Evolutionary conservation across 2,113 vertebrate species (phyloP), one percentile per base, ranked within the genome.

Genomic region (Microcebus ravelobensis): DNA sequence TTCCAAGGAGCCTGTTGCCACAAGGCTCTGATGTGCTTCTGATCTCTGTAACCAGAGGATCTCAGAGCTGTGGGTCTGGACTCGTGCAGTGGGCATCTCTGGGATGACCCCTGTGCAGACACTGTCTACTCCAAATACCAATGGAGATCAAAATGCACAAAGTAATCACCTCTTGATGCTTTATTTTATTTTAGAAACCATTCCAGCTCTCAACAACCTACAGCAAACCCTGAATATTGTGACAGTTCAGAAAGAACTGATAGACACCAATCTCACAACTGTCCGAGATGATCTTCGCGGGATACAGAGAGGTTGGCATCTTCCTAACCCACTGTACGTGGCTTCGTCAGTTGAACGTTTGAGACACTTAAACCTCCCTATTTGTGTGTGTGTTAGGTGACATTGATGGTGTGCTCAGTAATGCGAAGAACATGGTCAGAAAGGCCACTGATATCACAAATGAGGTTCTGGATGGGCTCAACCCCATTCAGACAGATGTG

Each of bases 401-500:
- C 87, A 98, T 99, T 0, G 80, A 90, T 12, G 65, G 68, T n/a
- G 97, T 98, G 96, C 99, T 99, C 68, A 98, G 80, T 2, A 97
- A 87, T 12, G 99, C 99, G 65, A 99, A 99, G 95, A 98, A 18
- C 90, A 97, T 98, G 89, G 98, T 99, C 39, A 98, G 97, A 87
- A 97, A 93, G 29, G 99, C 99, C 48, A 97, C 98, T 0, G 96
- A 97, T 87, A 98, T 98, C 59, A 99, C 99, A 5, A 85, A 42
- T 2, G 77, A 97, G 52, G 98, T 99, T 5, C 90, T 99, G 96
- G 97, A 98, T 79, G 99, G 98, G 79, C 98, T 99, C 89, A 93
- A 91, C 15, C 98, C 97, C 90, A 99, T 99, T 96, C 98, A 97
- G 96, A 96, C 77, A 23, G 99, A 99, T 82, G 95, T 99, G 31